Evolutionary conservation across 2,888 invertebrate species (phyloP).

Genomic region (Ochropleura plecta): DNA sequence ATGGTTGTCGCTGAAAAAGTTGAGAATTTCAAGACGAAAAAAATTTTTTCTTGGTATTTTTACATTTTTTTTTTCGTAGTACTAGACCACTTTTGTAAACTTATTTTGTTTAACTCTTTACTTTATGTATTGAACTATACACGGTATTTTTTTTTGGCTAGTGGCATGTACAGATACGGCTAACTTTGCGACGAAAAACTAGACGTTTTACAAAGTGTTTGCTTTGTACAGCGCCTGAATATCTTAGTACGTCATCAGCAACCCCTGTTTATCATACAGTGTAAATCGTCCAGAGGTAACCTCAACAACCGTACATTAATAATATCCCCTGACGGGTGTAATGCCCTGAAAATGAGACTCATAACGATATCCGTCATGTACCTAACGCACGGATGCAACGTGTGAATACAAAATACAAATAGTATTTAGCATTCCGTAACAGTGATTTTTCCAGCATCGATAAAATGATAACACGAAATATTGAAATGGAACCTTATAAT

Average conservation of each 20-base stretch:
- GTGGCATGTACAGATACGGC: too few relatives aligned
- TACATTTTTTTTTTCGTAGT: too few relatives aligned
- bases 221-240: too few relatives aligned
- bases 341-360: conserved; percentile 51
- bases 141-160: too few relatives aligned
- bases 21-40: too few relatives aligned
- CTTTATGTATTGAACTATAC: too few relatives aligned
- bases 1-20: too few relatives aligned
- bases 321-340: conserved; percentile 26
- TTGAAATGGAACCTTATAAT: neutral
- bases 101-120: too few relatives aligned
- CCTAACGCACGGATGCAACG: conserved; percentile 14
- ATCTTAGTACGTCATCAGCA: conserved; percentile 4
- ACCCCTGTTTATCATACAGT: conserved; percentile 3
- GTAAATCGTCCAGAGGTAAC: conserved; percentile 15
- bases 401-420: conserved; percentile 6
- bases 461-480: neutral
- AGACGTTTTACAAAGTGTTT: too few relatives aligned
- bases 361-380: conserved; percentile 41
- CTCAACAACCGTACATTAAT: conserved; percentile 9
- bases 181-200: too few relatives aligned
- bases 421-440: neutral
- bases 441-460: neutral
- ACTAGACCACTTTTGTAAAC: too few relatives aligned
- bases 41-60: too few relatives aligned